Evolutionary conservation across 2,113 vertebrate species (phyloP), one percentile per base, ranked within the genome.

Genomic region (Azemiops feae): DNA sequence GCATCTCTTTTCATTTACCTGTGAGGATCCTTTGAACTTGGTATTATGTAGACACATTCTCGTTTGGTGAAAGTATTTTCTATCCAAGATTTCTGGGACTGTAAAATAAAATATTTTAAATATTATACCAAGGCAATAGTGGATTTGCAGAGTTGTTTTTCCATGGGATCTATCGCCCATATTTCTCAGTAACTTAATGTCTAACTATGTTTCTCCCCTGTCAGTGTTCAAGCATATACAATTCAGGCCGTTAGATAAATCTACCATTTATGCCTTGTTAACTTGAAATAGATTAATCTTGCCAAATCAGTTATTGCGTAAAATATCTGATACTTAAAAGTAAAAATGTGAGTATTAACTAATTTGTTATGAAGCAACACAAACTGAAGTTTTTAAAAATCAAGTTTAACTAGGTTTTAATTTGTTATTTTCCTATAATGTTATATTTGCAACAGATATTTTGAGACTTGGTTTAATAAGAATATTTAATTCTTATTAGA

Each of bases 21-120:
- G 99, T 99, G 99, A 95, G 99, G 99, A 96, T 99, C 99, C 97
- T 99, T 99, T 97, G 99, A 99, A 97, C 98, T 99, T 96, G 99
- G 99, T 98, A 99, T 99, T 97, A 99, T 99, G 96, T 99, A 99
- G 87, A 99, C 98, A 98, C 99, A 99, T 98, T 99, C 99, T 98
- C 99, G 99, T 98, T 99, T 99, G 96, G 98, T 99, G 98, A 99
- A 99, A 98, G 99, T 99, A 97, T 98, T 99, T 98, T 99, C 99
- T 99, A 99, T 99, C 99, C 99, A 99, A 98, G 99, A 98, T 99
- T 99, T 99, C 98, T 99, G 99, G 98, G 99, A 99, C 99, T 99
- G 97, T 87, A 98, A 97, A 96, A 96, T 0, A 69, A 90, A 89
- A 89, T 89, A 74, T 52, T 96, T 55, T 30, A 30, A 89, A 55